Percentiles rank a stretch among this genome's conserved stretches.
phyloP scores from a whole-genome alignment of 2,888 invertebrate species.

The Lasioglossum lativentre region DNA sequence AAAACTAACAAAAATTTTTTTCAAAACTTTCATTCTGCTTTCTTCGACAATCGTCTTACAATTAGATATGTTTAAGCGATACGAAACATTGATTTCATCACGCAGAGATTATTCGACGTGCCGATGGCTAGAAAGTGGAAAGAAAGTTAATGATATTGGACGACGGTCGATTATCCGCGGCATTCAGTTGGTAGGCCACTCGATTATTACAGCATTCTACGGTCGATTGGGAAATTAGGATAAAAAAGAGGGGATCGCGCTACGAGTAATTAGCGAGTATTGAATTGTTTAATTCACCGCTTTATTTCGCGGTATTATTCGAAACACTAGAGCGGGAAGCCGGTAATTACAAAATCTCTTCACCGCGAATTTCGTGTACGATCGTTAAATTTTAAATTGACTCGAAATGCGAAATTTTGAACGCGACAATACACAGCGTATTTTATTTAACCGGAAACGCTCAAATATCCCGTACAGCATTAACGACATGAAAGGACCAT shows the following conservation, averaged over 20 bases:
- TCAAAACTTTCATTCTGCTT: not conserved
- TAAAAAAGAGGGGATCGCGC: not conserved
- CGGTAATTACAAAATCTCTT: slow-evolving; percentile 11
- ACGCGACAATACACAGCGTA: not conserved
- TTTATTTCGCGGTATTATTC: slow-evolving; percentile 11
- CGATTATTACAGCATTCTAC: not conserved
- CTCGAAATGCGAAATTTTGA: not conserved
- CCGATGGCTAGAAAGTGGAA: not conserved
- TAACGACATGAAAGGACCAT: not conserved
- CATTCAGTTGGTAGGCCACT: not conserved
- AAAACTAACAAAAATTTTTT: too few species aligned
- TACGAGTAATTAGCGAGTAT: slow-evolving; percentile 24
- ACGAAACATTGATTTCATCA: not conserved
- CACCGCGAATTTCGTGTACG: not conserved
- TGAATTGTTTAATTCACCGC: slow-evolving; percentile 32
- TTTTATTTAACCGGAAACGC: not conserved
- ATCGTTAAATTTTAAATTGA: not conserved
- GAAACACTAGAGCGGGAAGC: not conserved
- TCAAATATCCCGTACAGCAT: not conserved
- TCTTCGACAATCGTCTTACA: not conserved
- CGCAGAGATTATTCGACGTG: not conserved
- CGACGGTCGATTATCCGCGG: not conserved
- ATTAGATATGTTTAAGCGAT: not conserved
- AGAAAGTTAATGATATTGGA: slow-evolving; percentile 1
- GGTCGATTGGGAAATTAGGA: not conserved